phyloP scores from a whole-genome alignment of 2,797 vertebrate genomes.

The Morelia viridis region DNA sequence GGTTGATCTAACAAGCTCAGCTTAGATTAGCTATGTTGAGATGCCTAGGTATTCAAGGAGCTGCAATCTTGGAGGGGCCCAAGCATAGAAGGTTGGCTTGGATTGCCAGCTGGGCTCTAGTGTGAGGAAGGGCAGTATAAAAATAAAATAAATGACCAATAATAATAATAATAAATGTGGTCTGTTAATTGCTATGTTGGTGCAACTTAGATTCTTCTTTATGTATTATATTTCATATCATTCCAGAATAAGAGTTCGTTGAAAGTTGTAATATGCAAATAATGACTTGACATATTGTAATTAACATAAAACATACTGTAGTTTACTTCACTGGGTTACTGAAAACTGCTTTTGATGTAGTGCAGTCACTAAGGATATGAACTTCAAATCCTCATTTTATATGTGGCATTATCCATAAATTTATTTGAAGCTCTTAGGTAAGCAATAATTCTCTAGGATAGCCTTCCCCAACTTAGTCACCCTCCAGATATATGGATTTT shows the following conservation, averaged over 20 bases:
- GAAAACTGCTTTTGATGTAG: neutral
- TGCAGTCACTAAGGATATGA: neutral
- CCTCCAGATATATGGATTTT: neutral
- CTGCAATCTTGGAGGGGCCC: neutral
- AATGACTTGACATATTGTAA: rapidly evolving
- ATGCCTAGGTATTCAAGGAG: neutral
- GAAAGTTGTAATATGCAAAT: neutral
- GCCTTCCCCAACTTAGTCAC: neutral
- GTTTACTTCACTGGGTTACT: neutral
- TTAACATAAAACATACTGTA: neutral
- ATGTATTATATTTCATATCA: neutral
- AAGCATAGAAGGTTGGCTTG: slow-evolving; percentile 33
- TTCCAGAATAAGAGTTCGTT: neutral
- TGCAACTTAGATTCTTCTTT: neutral
- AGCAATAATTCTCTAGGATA: neutral
- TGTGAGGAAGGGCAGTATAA: neutral
- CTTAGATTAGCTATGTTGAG: neutral
- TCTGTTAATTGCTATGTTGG: neutral
- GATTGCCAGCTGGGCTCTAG: neutral
- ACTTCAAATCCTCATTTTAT: neutral
- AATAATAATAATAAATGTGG: neutral
- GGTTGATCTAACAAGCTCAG: neutral
- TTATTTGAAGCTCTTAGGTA: neutral
- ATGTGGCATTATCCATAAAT: neutral
- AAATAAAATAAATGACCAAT: neutral